A percentile compares a stretch with the other conserved stretches of the same genome.
Conservation (phyloP, 2,113 vertebrate species). For the Sminthopsis crassicaudata region DNA sequence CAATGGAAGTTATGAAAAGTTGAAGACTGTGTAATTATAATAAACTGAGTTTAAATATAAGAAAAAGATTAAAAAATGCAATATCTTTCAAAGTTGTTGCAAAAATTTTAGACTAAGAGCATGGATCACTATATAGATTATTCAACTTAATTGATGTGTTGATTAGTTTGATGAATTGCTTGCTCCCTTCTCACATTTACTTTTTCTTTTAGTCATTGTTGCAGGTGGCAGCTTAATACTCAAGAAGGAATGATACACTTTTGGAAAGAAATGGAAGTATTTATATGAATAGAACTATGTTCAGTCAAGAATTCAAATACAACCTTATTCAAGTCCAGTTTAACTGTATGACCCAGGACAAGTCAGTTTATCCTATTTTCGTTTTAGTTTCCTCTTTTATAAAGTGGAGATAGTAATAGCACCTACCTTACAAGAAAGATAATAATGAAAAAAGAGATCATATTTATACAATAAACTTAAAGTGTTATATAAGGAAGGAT, state of each 20-base stretch:
- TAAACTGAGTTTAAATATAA: neutral
- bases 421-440: neutral
- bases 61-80: neutral
- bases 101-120: neutral
- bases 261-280: neutral
- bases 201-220: neutral
- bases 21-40: neutral
- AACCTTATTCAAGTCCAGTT: neutral
- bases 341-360: neutral
- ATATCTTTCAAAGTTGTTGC: neutral
- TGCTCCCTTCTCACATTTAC: neutral
- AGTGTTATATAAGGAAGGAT: neutral
- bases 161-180: neutral
- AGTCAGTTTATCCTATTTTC: neutral
- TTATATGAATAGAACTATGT: neutral
- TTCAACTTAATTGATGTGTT: neutral
- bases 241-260: neutral
- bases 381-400: neutral
- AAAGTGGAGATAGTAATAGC: neutral
- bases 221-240: neutral
- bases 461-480: neutral
- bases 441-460: neutral
- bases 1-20: neutral
- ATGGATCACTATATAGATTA: neutral
- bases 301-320: neutral